Percentiles rank a stretch among this genome's conserved stretches.
These are phyloP conservation scores for Prorops nasuta DNA, from an alignment of 1,140 invertebrate species.

Conservation along the genomic window DNA sequence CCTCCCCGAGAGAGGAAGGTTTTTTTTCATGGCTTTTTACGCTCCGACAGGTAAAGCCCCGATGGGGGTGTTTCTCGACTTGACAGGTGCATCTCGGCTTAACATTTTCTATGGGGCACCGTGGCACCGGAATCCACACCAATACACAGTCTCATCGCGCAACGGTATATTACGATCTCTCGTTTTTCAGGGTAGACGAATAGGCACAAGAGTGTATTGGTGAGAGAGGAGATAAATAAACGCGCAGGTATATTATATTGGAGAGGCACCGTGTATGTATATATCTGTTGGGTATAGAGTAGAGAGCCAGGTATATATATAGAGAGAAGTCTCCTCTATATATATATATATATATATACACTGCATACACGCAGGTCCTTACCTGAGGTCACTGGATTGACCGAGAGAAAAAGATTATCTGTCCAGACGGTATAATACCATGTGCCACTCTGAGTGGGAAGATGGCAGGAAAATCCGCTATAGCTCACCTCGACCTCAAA, in stretches of 20 bases:
- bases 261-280: too few relatives aligned
- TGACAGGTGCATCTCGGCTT: conserved; percentile 30
- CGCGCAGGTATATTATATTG: too few relatives aligned
- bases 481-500: background rate
- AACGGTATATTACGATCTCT: conserved; percentile 1
- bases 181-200: too few relatives aligned
- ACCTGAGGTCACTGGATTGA: conserved; percentile 20
- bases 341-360: background rate
- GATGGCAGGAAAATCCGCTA: background rate
- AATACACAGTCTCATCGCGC: too few relatives aligned
- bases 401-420: conserved; percentile 18
- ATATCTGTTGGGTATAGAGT: too few relatives aligned
- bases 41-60: conserved; percentile 20
- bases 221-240: too few relatives aligned
- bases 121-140: too few relatives aligned
- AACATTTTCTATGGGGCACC: conserved; percentile 19
- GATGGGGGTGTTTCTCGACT: conserved; percentile 25
- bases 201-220: too few relatives aligned
- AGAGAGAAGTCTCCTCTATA: too few relatives aligned
- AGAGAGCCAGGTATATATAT: too few relatives aligned
- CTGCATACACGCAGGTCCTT: too few relatives aligned
- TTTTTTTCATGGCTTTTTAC: conserved; percentile 22
- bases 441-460: background rate
- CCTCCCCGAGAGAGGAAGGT: background rate
- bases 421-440: conserved; percentile 1